Percentiles rank a stretch among this genome's conserved stretches.
Evolutionary conservation across 2,888 invertebrate genomes (phyloP).

Genomic region (Patella ulyssiponensis): DNA sequence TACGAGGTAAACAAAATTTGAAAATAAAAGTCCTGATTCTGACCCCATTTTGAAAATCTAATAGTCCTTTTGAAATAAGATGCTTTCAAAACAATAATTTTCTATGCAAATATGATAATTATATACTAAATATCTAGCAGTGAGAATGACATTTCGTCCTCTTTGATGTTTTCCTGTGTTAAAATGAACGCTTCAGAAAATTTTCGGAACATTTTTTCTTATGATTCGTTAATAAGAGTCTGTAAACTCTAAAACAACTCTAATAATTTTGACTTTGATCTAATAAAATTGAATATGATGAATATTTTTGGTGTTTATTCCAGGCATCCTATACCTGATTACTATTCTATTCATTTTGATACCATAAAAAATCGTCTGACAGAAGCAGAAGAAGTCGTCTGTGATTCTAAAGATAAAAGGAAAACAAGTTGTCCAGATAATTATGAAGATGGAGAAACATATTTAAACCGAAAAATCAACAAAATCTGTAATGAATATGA

Average conservation of each 20-base stretch:
- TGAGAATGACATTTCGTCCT: too few species aligned
- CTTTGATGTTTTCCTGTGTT: too few species aligned
- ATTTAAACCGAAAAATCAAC: conserved; percentile 57
- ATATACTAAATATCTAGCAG: too few species aligned
- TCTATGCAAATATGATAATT: too few species aligned
- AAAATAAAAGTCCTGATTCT: too few species aligned
- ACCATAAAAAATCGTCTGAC: conserved; percentile 59
- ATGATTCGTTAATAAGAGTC: not conserved
- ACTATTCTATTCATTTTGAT: conserved; percentile 65
- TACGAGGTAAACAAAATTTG: too few species aligned
- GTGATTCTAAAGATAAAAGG: conserved; percentile 59
- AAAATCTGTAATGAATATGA: conserved; percentile 55
- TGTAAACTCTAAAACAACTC: not conserved
- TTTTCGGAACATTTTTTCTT: too few species aligned
- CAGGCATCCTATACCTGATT: conserved; percentile 68
- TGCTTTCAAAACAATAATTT: too few species aligned
- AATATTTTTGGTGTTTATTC: not conserved
- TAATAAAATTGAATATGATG: not conserved
- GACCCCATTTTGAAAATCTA: too few species aligned
- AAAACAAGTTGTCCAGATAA: conserved; percentile 57
- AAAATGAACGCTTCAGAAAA: too few species aligned
- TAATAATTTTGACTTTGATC: not conserved
- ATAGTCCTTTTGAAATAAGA: too few species aligned
- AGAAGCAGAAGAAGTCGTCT: conserved; percentile 55
- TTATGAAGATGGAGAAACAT: conserved; percentile 61